Conservation (phyloP, 64 coral and sea anemone species). For the Catalaphyllia jardinei region DNA sequence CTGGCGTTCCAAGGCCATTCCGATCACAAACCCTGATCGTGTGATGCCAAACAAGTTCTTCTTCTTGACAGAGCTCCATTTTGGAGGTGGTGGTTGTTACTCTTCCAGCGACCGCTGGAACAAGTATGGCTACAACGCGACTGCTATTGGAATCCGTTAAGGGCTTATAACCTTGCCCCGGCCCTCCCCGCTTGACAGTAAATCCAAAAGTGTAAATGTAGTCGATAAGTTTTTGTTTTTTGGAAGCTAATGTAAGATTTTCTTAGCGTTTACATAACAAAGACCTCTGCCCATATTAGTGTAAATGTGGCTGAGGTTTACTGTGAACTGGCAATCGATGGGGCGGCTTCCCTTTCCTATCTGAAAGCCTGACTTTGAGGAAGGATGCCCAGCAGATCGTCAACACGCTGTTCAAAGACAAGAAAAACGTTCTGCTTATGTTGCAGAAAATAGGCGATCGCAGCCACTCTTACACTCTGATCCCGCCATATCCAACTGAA, state of each 20-base stretch:
- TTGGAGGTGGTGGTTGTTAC: conserved; percentile 70
- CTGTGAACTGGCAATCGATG: too few species aligned
- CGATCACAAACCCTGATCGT: conserved; percentile 3
- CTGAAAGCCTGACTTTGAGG: too few species aligned
- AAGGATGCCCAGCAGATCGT: background rate
- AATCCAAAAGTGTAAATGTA: too few species aligned
- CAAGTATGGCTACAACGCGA: background rate
- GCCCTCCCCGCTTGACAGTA: too few species aligned
- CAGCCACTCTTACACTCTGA: conserved; percentile 53
- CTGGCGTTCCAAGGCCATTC: conserved; percentile 35
- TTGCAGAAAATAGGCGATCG: conserved; percentile 20
- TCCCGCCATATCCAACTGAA: background rate
- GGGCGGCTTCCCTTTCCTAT: too few species aligned
- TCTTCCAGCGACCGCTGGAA: conserved; percentile 65
- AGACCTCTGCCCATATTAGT: too few species aligned
- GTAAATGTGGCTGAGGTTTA: too few species aligned
- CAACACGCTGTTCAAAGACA: conserved; percentile 40
- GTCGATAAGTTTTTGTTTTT: too few species aligned
- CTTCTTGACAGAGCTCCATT: conserved; percentile 72
- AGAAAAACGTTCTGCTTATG: conserved; percentile 51
- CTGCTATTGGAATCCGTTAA: conserved; percentile 62
- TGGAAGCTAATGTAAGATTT: too few species aligned
- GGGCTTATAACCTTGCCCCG: too few species aligned
- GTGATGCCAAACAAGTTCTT: conserved; percentile 32
- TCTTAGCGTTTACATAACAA: too few species aligned